Percentiles rank a stretch among this genome's conserved stretches.
Evolutionary conservation across 2,888 invertebrate species (phyloP).

Genomic region (Himalopsyche kuldschensis): DNA sequence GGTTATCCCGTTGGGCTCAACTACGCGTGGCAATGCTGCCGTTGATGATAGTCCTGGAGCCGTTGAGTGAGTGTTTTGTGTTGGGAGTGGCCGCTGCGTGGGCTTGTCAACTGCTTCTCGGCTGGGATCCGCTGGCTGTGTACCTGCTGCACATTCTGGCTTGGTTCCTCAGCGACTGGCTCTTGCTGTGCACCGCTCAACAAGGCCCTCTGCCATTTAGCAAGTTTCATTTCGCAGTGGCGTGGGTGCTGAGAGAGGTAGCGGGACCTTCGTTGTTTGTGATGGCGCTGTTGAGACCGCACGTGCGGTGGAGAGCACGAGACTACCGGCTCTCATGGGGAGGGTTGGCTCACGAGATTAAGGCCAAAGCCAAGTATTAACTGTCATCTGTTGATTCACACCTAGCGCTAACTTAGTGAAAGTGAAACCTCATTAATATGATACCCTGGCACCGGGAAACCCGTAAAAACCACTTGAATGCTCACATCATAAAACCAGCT

Average conservation of each 20-base stretch:
- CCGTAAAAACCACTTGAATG: background rate
- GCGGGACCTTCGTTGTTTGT: slow-evolving; percentile 88
- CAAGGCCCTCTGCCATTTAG: slow-evolving; percentile 92
- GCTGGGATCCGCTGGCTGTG: slow-evolving; percentile 88
- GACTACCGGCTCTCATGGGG: slow-evolving; percentile 94
- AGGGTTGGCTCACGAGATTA: slow-evolving; percentile 88
- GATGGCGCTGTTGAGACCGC: slow-evolving; percentile 82
- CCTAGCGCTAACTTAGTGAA: background rate
- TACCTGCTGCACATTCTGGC: slow-evolving; percentile 88
- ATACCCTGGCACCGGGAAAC: background rate
- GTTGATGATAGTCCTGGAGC: slow-evolving; percentile 86
- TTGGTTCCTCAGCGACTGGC: slow-evolving; percentile 97
- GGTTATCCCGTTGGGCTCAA: slow-evolving; percentile 91
- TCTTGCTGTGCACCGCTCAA: slow-evolving; percentile 85
- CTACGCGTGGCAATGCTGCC: slow-evolving; percentile 95
- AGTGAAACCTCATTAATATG: background rate
- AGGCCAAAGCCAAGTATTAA: slow-evolving; percentile 71
- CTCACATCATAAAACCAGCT: background rate
- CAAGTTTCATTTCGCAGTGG: slow-evolving; percentile 91
- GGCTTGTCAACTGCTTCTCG: slow-evolving; percentile 80
- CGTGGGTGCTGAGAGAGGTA: slow-evolving; percentile 92
- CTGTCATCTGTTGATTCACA: slow-evolving; percentile 6
- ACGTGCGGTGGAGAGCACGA: slow-evolving; percentile 92
- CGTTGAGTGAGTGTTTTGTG: slow-evolving; percentile 92
- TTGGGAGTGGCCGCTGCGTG: slow-evolving; percentile 90